These are phyloP conservation scores for Enoplosus armatus DNA, from an alignment of 2,797 vertebrate species.

Conservation along the genomic window DNA sequence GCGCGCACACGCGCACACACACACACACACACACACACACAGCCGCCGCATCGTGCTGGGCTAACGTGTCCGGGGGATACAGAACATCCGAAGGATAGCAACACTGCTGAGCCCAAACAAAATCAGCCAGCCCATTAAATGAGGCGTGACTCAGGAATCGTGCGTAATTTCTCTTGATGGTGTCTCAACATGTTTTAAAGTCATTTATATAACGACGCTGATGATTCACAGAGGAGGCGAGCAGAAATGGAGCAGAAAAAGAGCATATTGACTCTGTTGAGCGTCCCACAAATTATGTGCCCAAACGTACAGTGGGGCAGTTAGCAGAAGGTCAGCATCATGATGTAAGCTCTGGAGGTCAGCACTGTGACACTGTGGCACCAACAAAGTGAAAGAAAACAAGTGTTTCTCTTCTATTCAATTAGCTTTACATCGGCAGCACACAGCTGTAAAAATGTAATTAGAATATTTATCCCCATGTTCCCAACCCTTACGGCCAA, in stretches of 20 bases:
- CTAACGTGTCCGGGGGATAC: slow-evolving; percentile 62
- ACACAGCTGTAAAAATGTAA: slow-evolving; percentile 21
- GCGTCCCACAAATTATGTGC: slow-evolving; percentile 62
- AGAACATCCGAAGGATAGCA: slow-evolving; percentile 63
- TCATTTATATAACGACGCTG: slow-evolving; percentile 80
- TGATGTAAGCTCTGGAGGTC: slow-evolving; percentile 56
- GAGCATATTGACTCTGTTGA: slow-evolving; percentile 74
- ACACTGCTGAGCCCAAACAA: slow-evolving; percentile 79
- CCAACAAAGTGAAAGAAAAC: slow-evolving; percentile 44
- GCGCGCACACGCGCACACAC: not conserved
- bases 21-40: slow-evolving; percentile 14
- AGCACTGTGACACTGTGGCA: slow-evolving; percentile 24
- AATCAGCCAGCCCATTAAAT: slow-evolving; percentile 76
- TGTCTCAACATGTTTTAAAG: slow-evolving; percentile 79
- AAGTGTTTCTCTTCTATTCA: slow-evolving; percentile 32
- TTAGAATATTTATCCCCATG: not conserved
- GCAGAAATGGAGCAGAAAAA: slow-evolving; percentile 80
- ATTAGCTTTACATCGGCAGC: slow-evolving; percentile 21
- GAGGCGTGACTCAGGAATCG: slow-evolving; percentile 77
- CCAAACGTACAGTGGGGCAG: slow-evolving; percentile 59
- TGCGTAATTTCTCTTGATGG: slow-evolving; percentile 80
- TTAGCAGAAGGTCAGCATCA: slow-evolving; percentile 66
- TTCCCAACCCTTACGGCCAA: not conserved
- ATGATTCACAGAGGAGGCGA: slow-evolving; percentile 77
- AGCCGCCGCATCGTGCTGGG: slow-evolving; percentile 39